phyloP scores from a whole-genome alignment of 2,797 vertebrate species.

The Antennarius maculatus region DNA sequence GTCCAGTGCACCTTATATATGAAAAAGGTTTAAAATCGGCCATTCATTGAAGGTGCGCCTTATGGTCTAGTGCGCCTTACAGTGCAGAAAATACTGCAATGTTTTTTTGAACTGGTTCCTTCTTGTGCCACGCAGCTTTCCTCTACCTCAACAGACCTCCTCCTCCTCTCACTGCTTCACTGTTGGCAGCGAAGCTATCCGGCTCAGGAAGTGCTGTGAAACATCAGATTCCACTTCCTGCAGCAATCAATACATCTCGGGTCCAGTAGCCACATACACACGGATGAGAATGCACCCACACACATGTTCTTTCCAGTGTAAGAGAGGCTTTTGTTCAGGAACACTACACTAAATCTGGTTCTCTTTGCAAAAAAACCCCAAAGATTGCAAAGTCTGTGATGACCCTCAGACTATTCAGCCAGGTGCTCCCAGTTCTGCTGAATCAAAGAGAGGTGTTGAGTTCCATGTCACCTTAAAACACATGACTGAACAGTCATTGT shows the following conservation, averaged over 20 bases:
- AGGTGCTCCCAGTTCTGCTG: not conserved
- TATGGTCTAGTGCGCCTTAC: too few species aligned
- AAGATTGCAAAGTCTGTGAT: not conserved
- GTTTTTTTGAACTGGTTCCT: conserved; percentile 36
- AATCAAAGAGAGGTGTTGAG: not conserved
- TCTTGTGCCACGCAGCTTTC: conserved; percentile 32
- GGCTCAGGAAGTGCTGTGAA: conserved; percentile 80
- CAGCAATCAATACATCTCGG: conserved; percentile 80
- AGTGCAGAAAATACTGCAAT: conserved; percentile 13
- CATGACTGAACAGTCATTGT: not conserved
- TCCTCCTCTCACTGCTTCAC: conserved; percentile 51
- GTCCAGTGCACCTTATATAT: too few species aligned
- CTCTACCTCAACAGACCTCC: conserved; percentile 17
- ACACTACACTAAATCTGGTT: not conserved
- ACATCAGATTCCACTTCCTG: conserved; percentile 87
- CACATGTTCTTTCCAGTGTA: conserved; percentile 3
- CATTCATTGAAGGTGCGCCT: too few species aligned
- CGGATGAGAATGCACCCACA: conserved; percentile 15
- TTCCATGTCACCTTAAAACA: not conserved
- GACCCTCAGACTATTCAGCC: conserved; percentile 14
- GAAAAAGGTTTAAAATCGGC: too few species aligned
- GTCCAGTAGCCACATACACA: conserved; percentile 53
- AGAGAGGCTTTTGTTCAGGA: conserved; percentile 7
- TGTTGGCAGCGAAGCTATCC: conserved; percentile 64
- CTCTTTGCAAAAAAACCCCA: not conserved